These are phyloP conservation scores for Euphonia xanthogaster DNA, from an alignment of 2,797 vertebrate species.

Conservation along the genomic window DNA sequence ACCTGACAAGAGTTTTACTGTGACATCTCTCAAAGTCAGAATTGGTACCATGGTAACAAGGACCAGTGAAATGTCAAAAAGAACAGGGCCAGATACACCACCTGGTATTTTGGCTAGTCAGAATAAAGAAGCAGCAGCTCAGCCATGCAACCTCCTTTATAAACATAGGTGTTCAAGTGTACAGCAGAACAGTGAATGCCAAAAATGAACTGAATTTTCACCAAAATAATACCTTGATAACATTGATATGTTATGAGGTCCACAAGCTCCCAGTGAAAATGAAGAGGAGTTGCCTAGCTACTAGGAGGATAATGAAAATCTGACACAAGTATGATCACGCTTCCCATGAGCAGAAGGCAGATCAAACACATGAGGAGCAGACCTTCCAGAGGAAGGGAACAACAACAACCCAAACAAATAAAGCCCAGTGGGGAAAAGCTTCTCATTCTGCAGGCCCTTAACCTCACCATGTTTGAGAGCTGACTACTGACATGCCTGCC, in stretches of 20 bases:
- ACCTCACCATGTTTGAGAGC: neutral
- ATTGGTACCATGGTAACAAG: constrained; percentile 1
- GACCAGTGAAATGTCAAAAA: constrained; percentile 11
- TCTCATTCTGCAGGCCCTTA: neutral
- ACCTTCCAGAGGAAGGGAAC: neutral
- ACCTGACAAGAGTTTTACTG: neutral
- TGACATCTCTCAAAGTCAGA: neutral
- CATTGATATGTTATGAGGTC: neutral
- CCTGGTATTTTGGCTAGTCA: neutral
- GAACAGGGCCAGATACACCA: neutral
- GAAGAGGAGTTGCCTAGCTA: neutral
- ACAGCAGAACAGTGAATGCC: neutral
- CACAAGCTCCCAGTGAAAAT: neutral
- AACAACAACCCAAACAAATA: neutral
- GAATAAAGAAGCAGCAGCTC: neutral
- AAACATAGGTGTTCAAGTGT: neutral
- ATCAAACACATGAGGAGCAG: neutral
- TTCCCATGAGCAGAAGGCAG: neutral
- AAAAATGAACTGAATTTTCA: neutral
- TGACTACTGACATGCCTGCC: neutral
- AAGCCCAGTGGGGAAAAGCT: neutral
- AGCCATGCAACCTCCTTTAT: neutral
- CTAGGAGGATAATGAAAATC: neutral
- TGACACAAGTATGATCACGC: neutral
- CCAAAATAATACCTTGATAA: neutral